Base-by-base conservation (phyloP, 1,140 invertebrate genomes). In the Philopotamus ludificatus region DNA sequence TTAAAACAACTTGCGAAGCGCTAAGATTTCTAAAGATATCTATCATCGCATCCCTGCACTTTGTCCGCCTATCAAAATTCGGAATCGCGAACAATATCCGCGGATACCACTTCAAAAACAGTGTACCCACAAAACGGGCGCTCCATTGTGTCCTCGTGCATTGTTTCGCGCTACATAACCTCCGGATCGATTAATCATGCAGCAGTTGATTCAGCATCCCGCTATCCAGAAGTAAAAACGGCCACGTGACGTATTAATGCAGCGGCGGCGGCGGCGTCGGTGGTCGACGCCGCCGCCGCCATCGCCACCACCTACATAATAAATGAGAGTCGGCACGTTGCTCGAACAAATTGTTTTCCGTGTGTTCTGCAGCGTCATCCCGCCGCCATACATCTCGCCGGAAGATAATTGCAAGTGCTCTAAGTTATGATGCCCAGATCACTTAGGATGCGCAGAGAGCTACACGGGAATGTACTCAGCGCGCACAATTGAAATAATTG, bases 381-480 rank as follows among this genome's bases (percentile, higher is more conserved):
- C 16, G 26, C 10, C 34, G 12, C 53, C 53, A 57, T 57, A 57
- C 21, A 57, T 57, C 21, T 57, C 34, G 26, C 34, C 20, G 53
- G 44, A 57, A 28, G 34, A 57, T 57, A 28, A 39, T 28, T 57
- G 53, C 53, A 57, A 28, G 23, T 57, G 53, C 23, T 57, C n/a
- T 16, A 26, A 57, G 53, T 57, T 47, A 47, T 47, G 44, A 47
- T 47, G 44, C 44, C 44, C 44, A 16, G 18, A 47, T 47, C 44
- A 47, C 44, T 47, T 47, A 47, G 8, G 4, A 20, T 20, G 44
- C 44, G 10, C 10, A 47, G 7, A 47, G 44, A 47, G 44, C 8
- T 47, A 47, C 44, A 47, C 18, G 44, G 18, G 18, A 47, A 47
- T 47, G 44, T 47, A 47, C 44, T 47, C 44, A 12, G 44, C 18